Base-by-base conservation (phyloP, 2,888 invertebrate species). In the Tetramorium bicarinatum region DNA sequence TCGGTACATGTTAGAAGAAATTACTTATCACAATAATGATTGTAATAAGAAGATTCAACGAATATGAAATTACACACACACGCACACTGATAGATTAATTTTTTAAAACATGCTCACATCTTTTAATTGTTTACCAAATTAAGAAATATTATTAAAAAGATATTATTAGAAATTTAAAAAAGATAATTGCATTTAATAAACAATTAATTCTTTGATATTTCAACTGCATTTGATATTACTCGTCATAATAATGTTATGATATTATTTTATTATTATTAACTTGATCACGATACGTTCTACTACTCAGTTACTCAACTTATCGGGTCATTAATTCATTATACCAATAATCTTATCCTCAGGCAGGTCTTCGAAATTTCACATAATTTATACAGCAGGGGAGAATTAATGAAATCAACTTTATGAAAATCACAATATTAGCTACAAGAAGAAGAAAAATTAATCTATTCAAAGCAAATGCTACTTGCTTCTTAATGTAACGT, bases 321-420 rank as follows among this genome's bases (percentile, higher is more conserved):
- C 47, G 47, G 25, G 2, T 80, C 59, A 47, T 72, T 80, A 47
- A 13, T 34, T 47, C 47, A 13, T 71, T 9, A 13, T 59, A 59
- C 25, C 47, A 59, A 47, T 38, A 59, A 79, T 59, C 38, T 80
- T 72, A 38, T 80, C 38, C n/a, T 59, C 59, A 54, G 72, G 41
- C 34, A 44, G 34, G 13, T 29, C 49, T 49, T 29, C 29, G 13
- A 71, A 82, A 64, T 47, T 54, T 4, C 47, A 71, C 62, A 83
- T 79, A 62, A 83, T 79, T 79, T 52, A 83, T 79, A 54, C 80
- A n/a, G 34, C 71, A 44, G 11, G 38, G 34, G 21, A 47, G 8
- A 71, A 79, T 62, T 80, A 79, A 79, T 69, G 41, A 61, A 69
- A 69, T 83, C 44, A 49, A 64, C 21, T 62, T 54, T 1, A 25